Evolutionary conservation across 2,888 invertebrate species (phyloP).

Genomic region (Eretmocerus hayati): DNA sequence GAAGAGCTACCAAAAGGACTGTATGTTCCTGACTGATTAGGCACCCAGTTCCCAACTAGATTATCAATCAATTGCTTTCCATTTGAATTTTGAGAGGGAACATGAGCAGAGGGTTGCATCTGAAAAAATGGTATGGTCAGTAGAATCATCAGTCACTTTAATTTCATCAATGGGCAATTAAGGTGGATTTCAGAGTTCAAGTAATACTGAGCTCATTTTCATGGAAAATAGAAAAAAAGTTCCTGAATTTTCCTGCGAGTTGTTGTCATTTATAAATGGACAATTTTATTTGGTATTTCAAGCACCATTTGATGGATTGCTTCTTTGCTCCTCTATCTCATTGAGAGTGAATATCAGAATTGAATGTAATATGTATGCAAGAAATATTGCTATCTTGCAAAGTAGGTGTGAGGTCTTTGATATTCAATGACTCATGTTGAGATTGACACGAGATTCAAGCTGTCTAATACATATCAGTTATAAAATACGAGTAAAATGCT

Average conservation of each 20-base stretch:
- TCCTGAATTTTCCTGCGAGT: too few relatives aligned
- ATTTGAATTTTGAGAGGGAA: conserved; percentile 34
- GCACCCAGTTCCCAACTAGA: conserved; percentile 65
- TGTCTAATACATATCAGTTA: too few relatives aligned
- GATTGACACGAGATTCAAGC: too few relatives aligned
- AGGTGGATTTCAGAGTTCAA: too few relatives aligned
- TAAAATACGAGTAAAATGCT: not conserved
- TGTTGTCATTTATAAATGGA: conserved; percentile 1
- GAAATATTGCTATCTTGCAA: too few relatives aligned
- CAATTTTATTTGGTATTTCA: not conserved
- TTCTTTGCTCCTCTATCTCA: too few relatives aligned
- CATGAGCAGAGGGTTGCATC: conserved; percentile 29
- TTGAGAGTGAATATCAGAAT: too few relatives aligned
- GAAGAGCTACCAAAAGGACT: conserved; percentile 61
- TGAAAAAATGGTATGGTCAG: not conserved
- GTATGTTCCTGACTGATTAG: conserved; percentile 66
- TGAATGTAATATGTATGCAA: too few relatives aligned
- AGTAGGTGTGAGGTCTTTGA: too few relatives aligned
- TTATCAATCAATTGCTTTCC: conserved; percentile 59
- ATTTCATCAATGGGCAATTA: not conserved
- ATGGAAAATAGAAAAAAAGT: too few relatives aligned
- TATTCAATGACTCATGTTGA: too few relatives aligned
- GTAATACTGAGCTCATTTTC: too few relatives aligned
- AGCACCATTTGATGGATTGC: not conserved
- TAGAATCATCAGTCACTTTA: not conserved